Conservation (phyloP, 2,113 vertebrate species). For the Nanger granti region DNA sequence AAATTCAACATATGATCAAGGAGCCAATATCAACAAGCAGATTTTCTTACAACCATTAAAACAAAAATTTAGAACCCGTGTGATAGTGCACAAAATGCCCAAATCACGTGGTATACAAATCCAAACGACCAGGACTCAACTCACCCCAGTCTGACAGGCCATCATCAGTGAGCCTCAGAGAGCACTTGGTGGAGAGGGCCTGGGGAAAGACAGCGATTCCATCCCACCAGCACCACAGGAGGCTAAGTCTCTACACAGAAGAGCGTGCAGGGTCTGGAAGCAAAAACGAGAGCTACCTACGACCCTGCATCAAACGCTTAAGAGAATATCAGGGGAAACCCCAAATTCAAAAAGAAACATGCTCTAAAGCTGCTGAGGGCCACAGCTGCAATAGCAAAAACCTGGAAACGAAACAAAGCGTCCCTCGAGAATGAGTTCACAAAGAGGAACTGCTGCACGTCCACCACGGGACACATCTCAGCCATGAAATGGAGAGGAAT, state of each 20-base stretch:
- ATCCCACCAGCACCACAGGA: too few species aligned
- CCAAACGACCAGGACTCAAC: background rate
- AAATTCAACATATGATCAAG: background rate
- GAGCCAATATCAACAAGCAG: background rate
- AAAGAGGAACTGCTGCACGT: background rate
- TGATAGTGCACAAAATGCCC: background rate
- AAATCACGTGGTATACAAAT: fast-evolving
- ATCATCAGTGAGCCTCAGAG: background rate
- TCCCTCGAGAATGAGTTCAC: background rate
- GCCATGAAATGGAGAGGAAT: background rate
- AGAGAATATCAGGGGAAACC: background rate
- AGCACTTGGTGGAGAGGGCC: background rate
- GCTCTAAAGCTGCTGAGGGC: background rate
- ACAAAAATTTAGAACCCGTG: background rate
- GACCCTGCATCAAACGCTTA: background rate
- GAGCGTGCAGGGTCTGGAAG: background rate
- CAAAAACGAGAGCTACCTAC: background rate
- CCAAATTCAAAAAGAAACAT: background rate
- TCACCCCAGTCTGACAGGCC: background rate
- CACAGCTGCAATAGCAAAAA: background rate
- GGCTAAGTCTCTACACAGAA: background rate
- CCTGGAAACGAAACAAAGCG: background rate
- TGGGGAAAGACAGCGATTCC: background rate
- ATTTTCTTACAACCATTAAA: background rate
- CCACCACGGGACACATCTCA: background rate